Conservation (phyloP, 2,113 vertebrate genomes). For the Entelurus aequoreus region DNA sequence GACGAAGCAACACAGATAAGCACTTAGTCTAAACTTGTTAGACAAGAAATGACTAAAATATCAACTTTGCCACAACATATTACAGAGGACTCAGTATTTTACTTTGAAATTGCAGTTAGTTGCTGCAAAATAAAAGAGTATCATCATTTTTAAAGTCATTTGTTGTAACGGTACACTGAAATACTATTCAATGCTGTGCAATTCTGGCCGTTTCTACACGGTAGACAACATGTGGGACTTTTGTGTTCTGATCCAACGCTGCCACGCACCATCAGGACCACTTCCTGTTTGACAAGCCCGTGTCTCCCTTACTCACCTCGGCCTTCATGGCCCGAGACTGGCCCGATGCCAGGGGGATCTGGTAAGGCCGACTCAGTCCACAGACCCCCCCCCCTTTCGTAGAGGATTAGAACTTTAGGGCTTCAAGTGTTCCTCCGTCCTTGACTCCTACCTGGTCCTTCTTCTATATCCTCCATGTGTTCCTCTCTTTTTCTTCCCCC, state of each 20-base stretch:
- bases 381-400: neutral
- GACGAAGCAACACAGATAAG: no score
- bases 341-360: slow-evolving; percentile 93
- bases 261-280: slow-evolving; percentile 71
- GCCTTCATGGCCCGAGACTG: slow-evolving; percentile 93
- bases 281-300: slow-evolving; percentile 92
- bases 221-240: neutral
- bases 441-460: neutral
- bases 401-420: no score
- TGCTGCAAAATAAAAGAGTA: no score
- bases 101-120: no score
- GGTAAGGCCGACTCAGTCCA: slow-evolving; percentile 72
- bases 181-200: no score
- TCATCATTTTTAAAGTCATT: no score
- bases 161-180: no score
- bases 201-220: no score
- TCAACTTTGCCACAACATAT: no score
- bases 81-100: no score
- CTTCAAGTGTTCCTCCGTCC: neutral
- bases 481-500: neutral
- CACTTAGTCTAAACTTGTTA: no score
- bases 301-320: slow-evolving; percentile 88
- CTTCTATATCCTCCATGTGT: slow-evolving; percentile 19
- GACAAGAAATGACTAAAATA: no score
- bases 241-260: slow-evolving; percentile 29